These are phyloP conservation scores for Heliornis fulica DNA, from an alignment of 2,113 vertebrate genomes.

Conservation along the genomic window DNA sequence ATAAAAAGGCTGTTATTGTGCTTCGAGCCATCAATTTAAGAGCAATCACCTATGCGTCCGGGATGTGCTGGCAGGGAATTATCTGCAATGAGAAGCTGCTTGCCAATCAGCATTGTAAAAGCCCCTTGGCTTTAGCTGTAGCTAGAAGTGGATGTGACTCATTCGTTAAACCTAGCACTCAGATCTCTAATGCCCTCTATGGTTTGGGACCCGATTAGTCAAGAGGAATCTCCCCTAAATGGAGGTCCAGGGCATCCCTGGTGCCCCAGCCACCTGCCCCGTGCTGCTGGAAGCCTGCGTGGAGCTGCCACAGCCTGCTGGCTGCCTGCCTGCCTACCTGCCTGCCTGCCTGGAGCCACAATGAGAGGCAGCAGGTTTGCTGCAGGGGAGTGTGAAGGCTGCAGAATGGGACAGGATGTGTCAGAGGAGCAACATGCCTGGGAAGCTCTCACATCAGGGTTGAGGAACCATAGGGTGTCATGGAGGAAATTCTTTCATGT, in stretches of 20 bases:
- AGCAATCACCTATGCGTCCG: constrained; percentile 67
- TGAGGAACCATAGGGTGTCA: background rate
- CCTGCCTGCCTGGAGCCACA: too few relatives aligned
- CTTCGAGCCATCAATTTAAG: constrained; percentile 72
- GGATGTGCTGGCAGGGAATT: constrained; percentile 68
- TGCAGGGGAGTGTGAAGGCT: background rate
- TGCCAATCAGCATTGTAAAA: constrained; percentile 60
- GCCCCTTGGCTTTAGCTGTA: constrained; percentile 15
- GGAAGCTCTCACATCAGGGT: background rate
- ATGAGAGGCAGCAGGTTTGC: background rate
- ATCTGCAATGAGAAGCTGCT: constrained; percentile 61
- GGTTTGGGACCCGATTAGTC: background rate
- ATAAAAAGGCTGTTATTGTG: constrained; percentile 65
- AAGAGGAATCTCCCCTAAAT: background rate
- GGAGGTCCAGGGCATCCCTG: background rate
- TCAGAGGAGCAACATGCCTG: background rate
- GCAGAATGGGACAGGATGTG: background rate
- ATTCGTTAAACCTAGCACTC: background rate
- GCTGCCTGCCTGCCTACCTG: too few relatives aligned
- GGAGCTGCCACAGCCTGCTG: too few relatives aligned
- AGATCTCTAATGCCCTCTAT: background rate
- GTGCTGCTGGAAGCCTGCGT: rapidly evolving
- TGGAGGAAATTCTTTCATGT: background rate
- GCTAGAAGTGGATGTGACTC: background rate
- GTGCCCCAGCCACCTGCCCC: background rate